These are phyloP conservation scores for Danio albolineatus DNA, from an alignment of 2,797 vertebrate genomes.

Conservation along the genomic window DNA sequence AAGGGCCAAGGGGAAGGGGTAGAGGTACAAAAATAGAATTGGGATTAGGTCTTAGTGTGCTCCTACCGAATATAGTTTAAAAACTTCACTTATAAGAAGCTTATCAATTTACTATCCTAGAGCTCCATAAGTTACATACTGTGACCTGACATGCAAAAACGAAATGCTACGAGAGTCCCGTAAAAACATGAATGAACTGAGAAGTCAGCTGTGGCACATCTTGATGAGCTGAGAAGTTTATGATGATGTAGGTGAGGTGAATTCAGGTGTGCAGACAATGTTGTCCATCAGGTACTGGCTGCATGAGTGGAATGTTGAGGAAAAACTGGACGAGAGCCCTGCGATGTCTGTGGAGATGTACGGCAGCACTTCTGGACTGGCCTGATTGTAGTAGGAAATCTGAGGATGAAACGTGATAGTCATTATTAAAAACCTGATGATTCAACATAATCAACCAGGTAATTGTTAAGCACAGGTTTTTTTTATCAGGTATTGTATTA, in stretches of 20 bases:
- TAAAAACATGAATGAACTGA: not conserved
- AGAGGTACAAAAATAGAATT: no score
- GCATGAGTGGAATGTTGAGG: constrained; percentile 83
- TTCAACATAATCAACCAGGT: no score
- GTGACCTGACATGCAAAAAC: no score
- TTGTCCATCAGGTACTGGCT: constrained; percentile 85
- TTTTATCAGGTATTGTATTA: no score
- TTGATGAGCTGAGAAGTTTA: not conserved
- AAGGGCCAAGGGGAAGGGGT: no score
- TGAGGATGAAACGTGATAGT: constrained; percentile 57
- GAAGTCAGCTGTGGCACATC: not conserved
- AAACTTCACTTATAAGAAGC: no score
- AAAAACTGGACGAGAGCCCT: constrained; percentile 88
- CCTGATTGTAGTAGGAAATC: constrained; percentile 94
- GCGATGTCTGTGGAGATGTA: constrained; percentile 90
- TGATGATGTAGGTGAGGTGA: not conserved
- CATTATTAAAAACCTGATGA: not conserved
- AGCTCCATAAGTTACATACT: no score
- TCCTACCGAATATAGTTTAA: no score
- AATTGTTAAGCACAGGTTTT: no score
- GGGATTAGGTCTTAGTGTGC: no score
- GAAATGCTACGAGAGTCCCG: not conserved
- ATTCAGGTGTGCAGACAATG: constrained; percentile 61
- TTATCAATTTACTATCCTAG: no score
- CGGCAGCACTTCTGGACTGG: constrained; percentile 84